Evolutionary conservation across 2,888 invertebrate species (phyloP), one percentile per base, ranked within the genome.

Genomic region (Junonia oenone): DNA sequence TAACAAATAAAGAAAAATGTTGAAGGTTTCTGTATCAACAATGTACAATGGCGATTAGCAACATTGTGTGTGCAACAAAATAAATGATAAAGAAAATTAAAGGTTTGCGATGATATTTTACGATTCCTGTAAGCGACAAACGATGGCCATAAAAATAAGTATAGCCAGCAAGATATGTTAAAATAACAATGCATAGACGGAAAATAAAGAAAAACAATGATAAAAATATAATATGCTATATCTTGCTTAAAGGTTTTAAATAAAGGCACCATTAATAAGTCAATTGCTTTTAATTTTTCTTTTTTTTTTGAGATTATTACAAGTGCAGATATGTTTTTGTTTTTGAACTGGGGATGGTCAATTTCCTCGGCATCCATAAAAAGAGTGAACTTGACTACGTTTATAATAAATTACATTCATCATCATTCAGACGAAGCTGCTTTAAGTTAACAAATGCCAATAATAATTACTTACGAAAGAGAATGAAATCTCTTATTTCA

Each of bases 21-120:
- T 51, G 54, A 59, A 57, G 51, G 46, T 59, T 58, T 59, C 61
- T 63, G 56, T 60, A 64, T 63, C 58, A 68, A 78, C 78, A 76
- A 72, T 81, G 79, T 81, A 75, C 66, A 54, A 65, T 67, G 58
- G 64, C 76, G 73, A 79, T 83, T 82, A 80, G 72, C 76, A 78
- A 86, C 84, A 76, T 69, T 82, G 84, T 85, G 69, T 65, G 56
- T 55, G 61, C 71, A 76, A 82, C 81, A 83, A 81, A 83, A 81
- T 77, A 74, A 76, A 80, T 85, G 82, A 84, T 85, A 82, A 78
- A 81, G 82, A 83, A 86, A 83, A 86, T 86, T 86, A 84, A 86
- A 79, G 81, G 85, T 86, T 85, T 78, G 77, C 80, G 78, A 80
- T 83, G 74, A 76, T 80, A 76, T 85, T 86, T 86, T 85, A 86